Percentiles rank a stretch among this genome's conserved stretches.
phyloP scores from a whole-genome alignment of 2,113 vertebrate genomes.

The Hiodon alosoides region DNA sequence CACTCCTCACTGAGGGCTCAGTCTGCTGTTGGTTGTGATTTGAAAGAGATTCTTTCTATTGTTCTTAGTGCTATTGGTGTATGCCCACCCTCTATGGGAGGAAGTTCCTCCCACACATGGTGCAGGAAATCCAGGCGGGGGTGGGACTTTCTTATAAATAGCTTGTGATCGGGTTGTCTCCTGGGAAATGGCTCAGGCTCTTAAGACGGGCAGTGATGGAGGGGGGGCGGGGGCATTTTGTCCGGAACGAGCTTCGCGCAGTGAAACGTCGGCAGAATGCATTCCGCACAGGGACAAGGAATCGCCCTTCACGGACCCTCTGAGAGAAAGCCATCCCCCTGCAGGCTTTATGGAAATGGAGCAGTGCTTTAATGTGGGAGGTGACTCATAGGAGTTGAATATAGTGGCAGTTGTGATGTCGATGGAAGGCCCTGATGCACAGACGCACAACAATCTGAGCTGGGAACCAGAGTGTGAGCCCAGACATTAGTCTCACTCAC shows the following conservation, averaged over 20 bases:
- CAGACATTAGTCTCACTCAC: neutral
- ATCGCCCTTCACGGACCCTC: conserved; percentile 1
- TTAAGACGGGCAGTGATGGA: neutral
- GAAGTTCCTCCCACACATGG: conserved; percentile 53
- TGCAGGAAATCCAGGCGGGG: conserved; percentile 48
- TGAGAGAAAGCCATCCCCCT: neutral
- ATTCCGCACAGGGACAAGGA: neutral
- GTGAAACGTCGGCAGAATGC: neutral
- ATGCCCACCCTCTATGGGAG: conserved; percentile 30
- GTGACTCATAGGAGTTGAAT: neutral
- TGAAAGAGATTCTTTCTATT: no score
- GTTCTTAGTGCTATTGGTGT: no score
- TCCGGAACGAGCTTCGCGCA: neutral
- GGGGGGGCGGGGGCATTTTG: conserved; percentile 1
- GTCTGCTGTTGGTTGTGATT: no score
- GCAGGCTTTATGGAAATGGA: neutral
- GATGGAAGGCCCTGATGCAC: conserved; percentile 4
- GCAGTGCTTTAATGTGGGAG: neutral
- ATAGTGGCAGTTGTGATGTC: neutral
- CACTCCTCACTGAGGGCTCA: no score
- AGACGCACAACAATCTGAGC: neutral
- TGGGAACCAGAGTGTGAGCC: neutral
- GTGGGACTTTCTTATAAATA: conserved; percentile 58
- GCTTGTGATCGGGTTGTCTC: conserved; percentile 48
- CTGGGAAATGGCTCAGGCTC: conserved; percentile 43